Conservation (phyloP, 2,888 invertebrate species). For the Phyllotreta cruciferae region DNA sequence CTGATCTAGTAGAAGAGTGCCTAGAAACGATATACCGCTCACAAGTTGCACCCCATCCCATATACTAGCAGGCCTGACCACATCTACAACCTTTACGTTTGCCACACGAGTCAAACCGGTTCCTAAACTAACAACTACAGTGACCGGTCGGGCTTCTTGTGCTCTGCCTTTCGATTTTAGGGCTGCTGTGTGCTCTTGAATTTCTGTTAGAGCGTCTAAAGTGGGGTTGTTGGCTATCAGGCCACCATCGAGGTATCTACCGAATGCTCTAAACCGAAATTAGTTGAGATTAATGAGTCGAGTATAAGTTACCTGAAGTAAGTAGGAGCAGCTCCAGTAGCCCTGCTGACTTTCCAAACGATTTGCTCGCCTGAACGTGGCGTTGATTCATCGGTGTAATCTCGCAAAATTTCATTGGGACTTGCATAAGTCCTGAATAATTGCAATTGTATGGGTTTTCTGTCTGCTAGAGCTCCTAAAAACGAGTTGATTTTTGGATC, state of each 20-base stretch:
- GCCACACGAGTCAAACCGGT: constrained; percentile 76
- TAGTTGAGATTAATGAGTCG: constrained; percentile 40
- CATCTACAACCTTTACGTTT: constrained; percentile 79
- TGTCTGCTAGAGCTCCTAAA: constrained; percentile 79
- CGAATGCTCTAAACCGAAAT: constrained; percentile 64
- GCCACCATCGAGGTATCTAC: constrained; percentile 88
- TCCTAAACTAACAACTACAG: constrained; percentile 81
- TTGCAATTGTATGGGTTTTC: constrained; percentile 93
- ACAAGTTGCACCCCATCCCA: constrained; percentile 83
- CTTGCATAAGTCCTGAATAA: constrained; percentile 86
- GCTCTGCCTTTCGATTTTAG: constrained; percentile 72
- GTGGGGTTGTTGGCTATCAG: constrained; percentile 98
- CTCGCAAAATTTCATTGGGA: constrained; percentile 73
- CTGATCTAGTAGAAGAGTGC: constrained; percentile 88
- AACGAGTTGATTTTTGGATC: background rate
- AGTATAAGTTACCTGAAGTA: constrained; percentile 75
- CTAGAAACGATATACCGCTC: constrained; percentile 82
- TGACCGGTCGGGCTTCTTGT: constrained; percentile 69
- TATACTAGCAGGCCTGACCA: constrained; percentile 85
- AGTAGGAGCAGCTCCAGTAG: constrained; percentile 97
- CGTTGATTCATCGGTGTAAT: constrained; percentile 63
- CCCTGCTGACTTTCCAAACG: constrained; percentile 93
- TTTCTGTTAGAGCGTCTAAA: constrained; percentile 91
- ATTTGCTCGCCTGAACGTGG: constrained; percentile 71
- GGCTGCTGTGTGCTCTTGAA: constrained; percentile 88